Conservation (phyloP, 2,888 invertebrate genomes). For the Aporophyla lueneburgensis region DNA sequence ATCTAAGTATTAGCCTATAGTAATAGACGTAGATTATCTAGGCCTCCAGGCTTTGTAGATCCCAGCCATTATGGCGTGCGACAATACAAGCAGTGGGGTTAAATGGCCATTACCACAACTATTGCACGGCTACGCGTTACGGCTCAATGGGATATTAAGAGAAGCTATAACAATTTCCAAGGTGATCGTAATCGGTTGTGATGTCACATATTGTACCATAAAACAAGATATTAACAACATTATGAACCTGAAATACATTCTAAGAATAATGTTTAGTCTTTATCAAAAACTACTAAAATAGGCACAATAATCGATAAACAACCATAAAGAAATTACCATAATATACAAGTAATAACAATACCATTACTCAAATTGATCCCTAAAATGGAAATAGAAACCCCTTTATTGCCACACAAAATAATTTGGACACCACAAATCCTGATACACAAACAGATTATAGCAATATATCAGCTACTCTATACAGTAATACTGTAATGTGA, state of each 20-base stretch:
- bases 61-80: conserved; percentile 37
- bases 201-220: conserved; percentile 20
- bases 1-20: conserved; percentile 17
- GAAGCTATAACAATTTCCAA: conserved; percentile 34
- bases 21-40: conserved; percentile 40
- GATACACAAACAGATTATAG: conserved; percentile 75
- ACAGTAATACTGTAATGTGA: conserved; percentile 75
- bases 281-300: background rate
- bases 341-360: conserved; percentile 53
- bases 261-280: background rate
- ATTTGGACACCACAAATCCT: conserved; percentile 62
- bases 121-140: conserved; percentile 41
- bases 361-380: conserved; percentile 59
- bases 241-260: background rate
- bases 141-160: conserved; percentile 50
- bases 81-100: conserved; percentile 50
- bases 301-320: conserved; percentile 36
- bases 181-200: conserved; percentile 41
- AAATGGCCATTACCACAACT: conserved; percentile 55
- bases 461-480: conserved; percentile 76
- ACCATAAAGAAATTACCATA: conserved; percentile 29
- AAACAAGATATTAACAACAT: conserved; percentile 8
- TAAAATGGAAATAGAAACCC: conserved; percentile 56
- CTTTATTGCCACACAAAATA: conserved; percentile 66
- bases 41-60: conserved; percentile 44